These are phyloP conservation scores for Tortricodes alternella DNA, from an alignment of 2,888 invertebrate genomes.

Conservation along the genomic window DNA sequence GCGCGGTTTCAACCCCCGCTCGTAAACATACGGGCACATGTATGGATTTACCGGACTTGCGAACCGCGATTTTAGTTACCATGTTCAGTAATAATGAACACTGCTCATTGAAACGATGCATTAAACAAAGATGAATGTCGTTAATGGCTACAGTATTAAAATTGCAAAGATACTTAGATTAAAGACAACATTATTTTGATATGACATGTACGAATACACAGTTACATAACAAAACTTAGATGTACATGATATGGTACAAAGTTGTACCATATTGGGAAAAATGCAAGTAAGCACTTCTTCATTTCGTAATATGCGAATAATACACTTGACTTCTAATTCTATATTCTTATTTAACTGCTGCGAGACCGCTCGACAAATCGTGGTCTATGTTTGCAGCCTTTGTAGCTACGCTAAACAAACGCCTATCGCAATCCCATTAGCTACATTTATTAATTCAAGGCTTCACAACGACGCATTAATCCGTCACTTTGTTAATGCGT, in stretches of 20 bases:
- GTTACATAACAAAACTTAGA: too few species aligned
- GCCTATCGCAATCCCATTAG: conserved; percentile 27
- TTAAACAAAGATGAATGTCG: too few species aligned
- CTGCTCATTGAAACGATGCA: too few species aligned
- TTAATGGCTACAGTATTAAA: too few species aligned
- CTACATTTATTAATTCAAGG: conserved; percentile 20
- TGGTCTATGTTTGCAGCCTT: not conserved
- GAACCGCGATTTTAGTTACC: not conserved
- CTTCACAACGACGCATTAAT: conserved; percentile 18
- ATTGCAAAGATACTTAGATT: too few species aligned
- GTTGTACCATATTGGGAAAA: too few species aligned
- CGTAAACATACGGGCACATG: conserved; percentile 1
- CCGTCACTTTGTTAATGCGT: conserved; percentile 13
- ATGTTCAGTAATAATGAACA: too few species aligned
- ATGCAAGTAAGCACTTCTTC: too few species aligned
- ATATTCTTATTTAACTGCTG: not conserved
- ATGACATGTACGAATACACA: too few species aligned
- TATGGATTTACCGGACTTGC: not conserved
- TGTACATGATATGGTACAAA: too few species aligned
- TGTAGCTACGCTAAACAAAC: conserved; percentile 23
- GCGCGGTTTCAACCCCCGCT: conserved; percentile 3
- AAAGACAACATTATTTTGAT: too few species aligned
- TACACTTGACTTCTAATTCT: not conserved
- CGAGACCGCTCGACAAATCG: not conserved
- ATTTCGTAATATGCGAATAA: too few species aligned